Evolutionary conservation across 2,113 vertebrate species (phyloP), one percentile per base, ranked within the genome.

Genomic region (Piprites chloris): DNA sequence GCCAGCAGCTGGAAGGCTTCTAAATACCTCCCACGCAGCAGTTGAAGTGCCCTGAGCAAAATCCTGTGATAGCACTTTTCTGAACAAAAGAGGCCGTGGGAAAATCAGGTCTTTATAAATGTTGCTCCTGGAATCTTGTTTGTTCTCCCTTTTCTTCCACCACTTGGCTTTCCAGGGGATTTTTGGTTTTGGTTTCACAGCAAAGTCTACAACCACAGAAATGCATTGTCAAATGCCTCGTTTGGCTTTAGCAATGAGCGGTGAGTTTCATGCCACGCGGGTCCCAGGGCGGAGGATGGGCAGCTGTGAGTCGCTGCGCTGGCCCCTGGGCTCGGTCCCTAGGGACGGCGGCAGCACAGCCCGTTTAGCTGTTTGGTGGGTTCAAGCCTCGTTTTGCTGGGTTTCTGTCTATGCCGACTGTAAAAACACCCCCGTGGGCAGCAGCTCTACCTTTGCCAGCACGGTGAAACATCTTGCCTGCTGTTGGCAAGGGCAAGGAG

Each of bases 121-220:
- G 79, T 41, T 18, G 23, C 53, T 77, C 9, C 82, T 20, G 12
- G 28, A n/a, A 62, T 73, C 62, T 82, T 93, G 52, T 90, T 92
- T 90, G 75, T 67, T 86, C 65, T 92, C 53, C 49, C 62, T 83
- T 87, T 73, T 65, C 32, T 88, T 52, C 24, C 1, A 17, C 35
- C 14, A 15, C 15, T 65, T 46, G 28, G 44, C 66, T 92, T 88
- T 88, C 79, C n/a, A 33, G 83, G 69, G 85, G 50, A 67, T 39
- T 81, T 71, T 47, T 55, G 14, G n/a, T 24, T 69, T 75, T 91
- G 81, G 89, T 96, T 92, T 91, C 89, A 68, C n/a, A 75, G 80
- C 93, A 79, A 55, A 87, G 87, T 53, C 52, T 28, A 32, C 63
- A 78, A 32, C 55, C 63, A n/a, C 78, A 80, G 56, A 93, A 84